Conservation (phyloP, 2,888 invertebrate species). For the Metalampra italica region DNA sequence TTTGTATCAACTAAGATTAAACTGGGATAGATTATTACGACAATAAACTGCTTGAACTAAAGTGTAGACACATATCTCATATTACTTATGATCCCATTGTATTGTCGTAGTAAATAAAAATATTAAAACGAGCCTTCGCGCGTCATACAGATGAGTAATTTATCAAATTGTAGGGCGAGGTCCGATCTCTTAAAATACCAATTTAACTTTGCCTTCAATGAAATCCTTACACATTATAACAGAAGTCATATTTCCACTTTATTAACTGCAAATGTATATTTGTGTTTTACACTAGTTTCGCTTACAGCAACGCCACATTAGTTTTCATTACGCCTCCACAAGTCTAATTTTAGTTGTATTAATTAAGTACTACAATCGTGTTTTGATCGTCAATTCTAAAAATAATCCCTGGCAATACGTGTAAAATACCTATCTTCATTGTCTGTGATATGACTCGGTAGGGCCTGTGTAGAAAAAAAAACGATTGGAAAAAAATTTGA, state of each 20-base stretch:
- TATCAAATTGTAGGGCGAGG: conserved; percentile 31
- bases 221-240: not conserved
- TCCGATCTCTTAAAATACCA: conserved; percentile 17
- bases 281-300: conserved; percentile 24
- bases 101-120: conserved; percentile 38
- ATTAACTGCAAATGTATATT: not conserved
- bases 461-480: no score
- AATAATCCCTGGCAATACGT: conserved; percentile 33
- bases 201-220: not conserved
- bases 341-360: conserved; percentile 49
- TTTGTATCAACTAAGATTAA: no score
- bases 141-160: conserved; percentile 37
- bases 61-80: conserved; percentile 17
- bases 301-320: conserved; percentile 36
- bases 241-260: not conserved
- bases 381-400: conserved; percentile 35
- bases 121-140: conserved; percentile 32
- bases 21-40: conserved; percentile 4
- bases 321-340: conserved; percentile 39
- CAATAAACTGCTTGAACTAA: conserved; percentile 3
- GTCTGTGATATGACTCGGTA: conserved; percentile 15
- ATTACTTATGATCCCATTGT: conserved; percentile 27
- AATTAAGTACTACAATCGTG: conserved; percentile 37
- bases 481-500: no score
- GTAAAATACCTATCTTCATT: no score